Evolutionary conservation across 92 coral and sea anemone genomes (phyloP).

Genomic region (Siderastrea radians): DNA sequence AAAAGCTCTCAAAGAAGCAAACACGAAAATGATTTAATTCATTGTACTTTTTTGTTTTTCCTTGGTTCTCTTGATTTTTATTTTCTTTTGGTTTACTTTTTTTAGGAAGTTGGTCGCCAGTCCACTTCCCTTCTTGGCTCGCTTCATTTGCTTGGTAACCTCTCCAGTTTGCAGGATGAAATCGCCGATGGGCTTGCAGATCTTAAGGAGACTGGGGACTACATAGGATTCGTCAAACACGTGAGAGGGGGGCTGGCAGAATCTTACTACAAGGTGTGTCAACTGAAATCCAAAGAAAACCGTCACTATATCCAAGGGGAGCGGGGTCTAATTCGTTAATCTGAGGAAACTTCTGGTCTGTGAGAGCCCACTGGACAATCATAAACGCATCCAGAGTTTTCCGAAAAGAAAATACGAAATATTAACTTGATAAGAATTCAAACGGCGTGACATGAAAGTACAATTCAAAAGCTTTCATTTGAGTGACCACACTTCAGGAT

Average conservation of each 20-base stretch:
- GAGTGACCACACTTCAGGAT: too few relatives aligned
- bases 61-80: neutral
- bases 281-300: neutral
- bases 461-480: too few relatives aligned
- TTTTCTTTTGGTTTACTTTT: neutral
- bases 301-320: neutral
- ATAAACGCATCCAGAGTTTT: too few relatives aligned
- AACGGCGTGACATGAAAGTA: too few relatives aligned
- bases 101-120: slow-evolving; percentile 92
- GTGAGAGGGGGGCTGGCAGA: slow-evolving; percentile 92
- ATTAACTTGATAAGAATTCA: too few relatives aligned
- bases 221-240: slow-evolving; percentile 85
- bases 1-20: too few relatives aligned
- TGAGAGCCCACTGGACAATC: too few relatives aligned
- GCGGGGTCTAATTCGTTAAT: too few relatives aligned
- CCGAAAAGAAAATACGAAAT: too few relatives aligned
- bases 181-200: slow-evolving; percentile 91
- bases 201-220: slow-evolving; percentile 97
- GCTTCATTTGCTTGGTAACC: slow-evolving; percentile 92
- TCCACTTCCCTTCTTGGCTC: slow-evolving; percentile 94
- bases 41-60: neutral
- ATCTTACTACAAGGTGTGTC: slow-evolving; percentile 89
- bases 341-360: too few relatives aligned
- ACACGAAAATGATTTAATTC: too few relatives aligned
- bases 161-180: slow-evolving; percentile 84